Evolutionary conservation across 2,797 vertebrate genomes (phyloP).

Genomic region (Enteromius fasciolatus): DNA sequence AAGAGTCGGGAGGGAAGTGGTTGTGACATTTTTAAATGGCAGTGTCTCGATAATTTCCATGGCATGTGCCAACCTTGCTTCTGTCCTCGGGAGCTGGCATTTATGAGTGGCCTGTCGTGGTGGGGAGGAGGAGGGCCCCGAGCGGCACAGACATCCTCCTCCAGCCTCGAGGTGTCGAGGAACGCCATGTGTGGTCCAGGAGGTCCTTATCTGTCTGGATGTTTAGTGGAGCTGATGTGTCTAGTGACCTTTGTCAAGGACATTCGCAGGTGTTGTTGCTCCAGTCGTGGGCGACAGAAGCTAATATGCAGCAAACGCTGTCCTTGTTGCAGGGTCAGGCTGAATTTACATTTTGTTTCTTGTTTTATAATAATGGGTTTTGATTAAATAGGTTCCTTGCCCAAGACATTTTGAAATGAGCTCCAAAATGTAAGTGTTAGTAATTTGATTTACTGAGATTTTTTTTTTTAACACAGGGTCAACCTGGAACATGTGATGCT

Average conservation of each 20-base stretch:
- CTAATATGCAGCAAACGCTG: constrained; percentile 15
- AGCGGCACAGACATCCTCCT: constrained; percentile 17
- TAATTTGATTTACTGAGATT: background rate
- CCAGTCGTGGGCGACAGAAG: background rate
- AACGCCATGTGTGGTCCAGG: constrained; percentile 52
- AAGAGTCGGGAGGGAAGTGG: constrained; percentile 46
- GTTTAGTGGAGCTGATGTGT: constrained; percentile 45
- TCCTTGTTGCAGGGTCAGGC: background rate
- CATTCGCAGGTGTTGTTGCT: constrained; percentile 40
- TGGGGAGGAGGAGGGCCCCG: constrained; percentile 57
- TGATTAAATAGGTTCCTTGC: background rate
- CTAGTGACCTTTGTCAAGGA: constrained; percentile 66
- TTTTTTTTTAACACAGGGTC: constrained; percentile 59
- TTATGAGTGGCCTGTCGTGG: constrained; percentile 71
- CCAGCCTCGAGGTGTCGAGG: constrained; percentile 61
- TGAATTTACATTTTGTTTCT: constrained; percentile 4
- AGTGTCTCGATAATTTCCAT: constrained; percentile 68
- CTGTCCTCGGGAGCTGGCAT: constrained; percentile 72
- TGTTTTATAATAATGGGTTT: background rate
- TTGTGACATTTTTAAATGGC: constrained; percentile 80
- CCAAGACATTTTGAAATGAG: background rate
- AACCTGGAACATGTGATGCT: constrained; percentile 58
- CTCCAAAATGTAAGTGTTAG: background rate
- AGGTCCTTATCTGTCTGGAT: constrained; percentile 49
- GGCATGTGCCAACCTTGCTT: constrained; percentile 69